Evolutionary conservation across 1,140 invertebrate species (phyloP), one percentile per base, ranked within the genome.

Genomic region (Yoshiicerus persimilis): DNA sequence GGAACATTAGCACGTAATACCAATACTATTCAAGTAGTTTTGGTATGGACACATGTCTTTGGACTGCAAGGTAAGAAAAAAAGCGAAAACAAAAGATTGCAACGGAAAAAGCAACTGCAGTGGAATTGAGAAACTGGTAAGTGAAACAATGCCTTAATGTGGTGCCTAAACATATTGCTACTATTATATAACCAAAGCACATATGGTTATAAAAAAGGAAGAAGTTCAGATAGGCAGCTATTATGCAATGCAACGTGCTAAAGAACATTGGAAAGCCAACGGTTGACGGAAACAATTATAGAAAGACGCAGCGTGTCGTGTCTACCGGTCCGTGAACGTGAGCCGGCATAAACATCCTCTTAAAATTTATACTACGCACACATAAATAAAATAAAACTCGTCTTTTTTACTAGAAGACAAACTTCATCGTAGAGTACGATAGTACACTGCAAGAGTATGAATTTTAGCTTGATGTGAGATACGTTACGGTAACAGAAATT

Each of bases 261-360:
- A 23, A 38, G 32, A 23, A 30, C 25, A n/a, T 80, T 38, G 32
- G 10, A n/a, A 80, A 36, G 30, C 32, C 85, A 86, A 86, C 85
- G 56, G 85, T 86, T 86, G 85, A 86, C 85, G 85, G 85, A 86
- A 86, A 86, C 85, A 70, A 86, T 86, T 86, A 86, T 10, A 86
- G 38, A 38, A 36, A 66, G 85, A 56, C 56, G 84, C 25, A 47
- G 39, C 39, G 30, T 30, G 38, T 85, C 56, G 56, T 56, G 47
- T 66, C 25, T 70, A 86, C 85, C 41, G 38, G 83, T 84, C 83
- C 83, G 83, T 84, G 39, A 84, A 84, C 83, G 83, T 84, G 83
- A 84, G 39, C 83, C 83, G 83, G 83, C 83, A 56, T 84, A 80
- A 80, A 80, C 75, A 80, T 80, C 75, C 75, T 80, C 75, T 80